Percentiles rank a stretch among this genome's conserved stretches.
These are phyloP conservation scores for Amia ocellicauda DNA, from an alignment of 2,113 vertebrate genomes.

Conservation along the genomic window DNA sequence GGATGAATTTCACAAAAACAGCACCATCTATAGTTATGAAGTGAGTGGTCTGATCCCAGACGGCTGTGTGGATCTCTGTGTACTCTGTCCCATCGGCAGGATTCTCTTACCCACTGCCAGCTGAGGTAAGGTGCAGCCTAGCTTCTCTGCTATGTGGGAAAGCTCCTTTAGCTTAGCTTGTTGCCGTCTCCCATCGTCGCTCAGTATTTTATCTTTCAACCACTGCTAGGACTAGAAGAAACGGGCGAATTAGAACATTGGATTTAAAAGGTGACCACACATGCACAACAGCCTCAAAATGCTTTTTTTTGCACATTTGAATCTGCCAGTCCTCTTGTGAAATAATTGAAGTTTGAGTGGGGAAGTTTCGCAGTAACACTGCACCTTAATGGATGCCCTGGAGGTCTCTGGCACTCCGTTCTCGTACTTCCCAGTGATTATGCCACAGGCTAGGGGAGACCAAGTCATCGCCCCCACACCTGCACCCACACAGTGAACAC, in stretches of 20 bases:
- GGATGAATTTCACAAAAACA: too few relatives aligned
- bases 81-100: too few relatives aligned
- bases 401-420: constrained; percentile 93
- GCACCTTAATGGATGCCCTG: constrained; percentile 93
- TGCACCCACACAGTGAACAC: constrained; percentile 44
- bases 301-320: too few relatives aligned
- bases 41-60: too few relatives aligned
- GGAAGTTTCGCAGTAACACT: too few relatives aligned
- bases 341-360: too few relatives aligned
- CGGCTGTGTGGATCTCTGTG: too few relatives aligned
- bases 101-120: constrained; percentile 84
- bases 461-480: constrained; percentile 97
- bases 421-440: constrained; percentile 97
- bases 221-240: constrained; percentile 91
- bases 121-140: constrained; percentile 93
- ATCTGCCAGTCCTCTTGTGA: too few relatives aligned
- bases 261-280: too few relatives aligned
- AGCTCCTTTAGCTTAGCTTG: constrained; percentile 92
- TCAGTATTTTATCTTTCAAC: constrained; percentile 93
- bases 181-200: constrained; percentile 92
- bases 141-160: constrained; percentile 84
- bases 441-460: constrained; percentile 95
- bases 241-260: too few relatives aligned
- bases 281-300: too few relatives aligned
- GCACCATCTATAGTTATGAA: too few relatives aligned